Evolutionary conservation across 64 coral and sea anemone genomes (phyloP), one percentile per base, ranked within the genome.

Genomic region (Exaiptasia diaphana): DNA sequence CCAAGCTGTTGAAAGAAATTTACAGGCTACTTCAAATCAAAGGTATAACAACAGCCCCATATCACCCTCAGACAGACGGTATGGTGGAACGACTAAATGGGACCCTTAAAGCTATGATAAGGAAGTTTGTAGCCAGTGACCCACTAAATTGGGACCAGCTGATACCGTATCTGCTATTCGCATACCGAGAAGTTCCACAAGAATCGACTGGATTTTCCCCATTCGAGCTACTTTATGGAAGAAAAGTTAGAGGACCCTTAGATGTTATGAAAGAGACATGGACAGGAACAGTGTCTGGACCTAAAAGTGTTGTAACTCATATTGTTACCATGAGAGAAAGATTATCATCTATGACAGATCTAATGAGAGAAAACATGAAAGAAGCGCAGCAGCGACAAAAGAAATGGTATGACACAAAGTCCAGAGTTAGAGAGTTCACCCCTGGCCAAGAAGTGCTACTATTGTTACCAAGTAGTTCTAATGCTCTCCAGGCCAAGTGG

Each of bases 181-280:
- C 83, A 3, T 78, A 78, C 17, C 43, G 63, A 53, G 74, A 78
- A 43, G 85, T 78, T 14, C 85, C 85, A 38, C 60, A 79, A 50
- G 75, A 57, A 25, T 88, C 74, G 18, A 78, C 74, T 22, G 83
- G 83, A 11, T 87, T 76, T 46, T 77, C 83, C 3, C 83, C 55
- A 44, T 87, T 87, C 17, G 73, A 77, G 44, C 26, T 87, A 8
- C 50, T 86, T 6, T 86, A 62, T 75, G 83, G 71, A 53, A 20
- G 83, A 23, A 64, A 36, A 40, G 83, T 87, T 1, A 33, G 57
- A 22, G 83, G 83, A 32, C 83, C 83, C 4, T 43, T 87, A 53
- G 71, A 46, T 22, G 18, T 87, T 5, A 39, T 87, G 59, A 87
- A 77, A 50, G 26, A 87, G 38, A 42, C 53, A 27, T 87, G 71